Percentiles rank a stretch among this genome's conserved stretches.
Conservation (phyloP, 2,797 vertebrate genomes). For the Mastacembelus armatus region DNA sequence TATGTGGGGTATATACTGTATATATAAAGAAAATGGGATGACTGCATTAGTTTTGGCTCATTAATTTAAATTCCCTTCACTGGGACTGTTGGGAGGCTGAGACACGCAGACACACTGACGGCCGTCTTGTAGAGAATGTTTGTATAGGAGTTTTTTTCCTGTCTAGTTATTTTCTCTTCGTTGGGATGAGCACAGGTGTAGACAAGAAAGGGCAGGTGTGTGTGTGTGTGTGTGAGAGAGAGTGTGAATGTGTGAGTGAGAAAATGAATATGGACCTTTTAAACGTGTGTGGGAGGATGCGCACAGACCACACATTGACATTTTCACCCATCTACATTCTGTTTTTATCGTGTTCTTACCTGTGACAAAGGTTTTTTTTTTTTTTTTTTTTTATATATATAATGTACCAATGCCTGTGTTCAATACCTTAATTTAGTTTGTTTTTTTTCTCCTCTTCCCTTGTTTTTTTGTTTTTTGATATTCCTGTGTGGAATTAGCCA, state of each 20-base stretch:
- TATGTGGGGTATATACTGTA: conserved; percentile 79
- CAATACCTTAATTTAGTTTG: conserved; percentile 31
- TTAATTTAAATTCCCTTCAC: conserved; percentile 78
- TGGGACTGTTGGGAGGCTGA: conserved; percentile 60
- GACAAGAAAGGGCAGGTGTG: conserved; percentile 60
- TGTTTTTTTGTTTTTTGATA: conserved; percentile 37
- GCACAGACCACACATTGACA: conserved; percentile 47
- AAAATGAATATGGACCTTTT: conserved; percentile 66
- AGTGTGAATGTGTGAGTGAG: conserved; percentile 32
- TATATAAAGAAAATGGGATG: conserved; percentile 76
- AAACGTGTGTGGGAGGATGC: conserved; percentile 50
- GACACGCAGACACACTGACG: conserved; percentile 17
- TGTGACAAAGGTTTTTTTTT: conserved; percentile 29
- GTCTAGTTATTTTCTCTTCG: conserved; percentile 70
- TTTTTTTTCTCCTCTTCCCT: neutral
- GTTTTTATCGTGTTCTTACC: conserved; percentile 46
- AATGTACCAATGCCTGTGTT: conserved; percentile 56
- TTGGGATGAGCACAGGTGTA: conserved; percentile 62
- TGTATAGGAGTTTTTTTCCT: conserved; percentile 78
- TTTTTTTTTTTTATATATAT: conserved; percentile 34
- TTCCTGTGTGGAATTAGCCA: conserved; percentile 19
- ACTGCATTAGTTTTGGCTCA: conserved; percentile 74
- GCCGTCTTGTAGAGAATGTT: conserved; percentile 71
- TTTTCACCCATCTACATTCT: conserved; percentile 52
- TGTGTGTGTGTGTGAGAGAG: conserved; percentile 55